These are phyloP conservation scores for Lasioglossum calceatum DNA, from an alignment of 2,888 invertebrate genomes.

Conservation along the genomic window DNA sequence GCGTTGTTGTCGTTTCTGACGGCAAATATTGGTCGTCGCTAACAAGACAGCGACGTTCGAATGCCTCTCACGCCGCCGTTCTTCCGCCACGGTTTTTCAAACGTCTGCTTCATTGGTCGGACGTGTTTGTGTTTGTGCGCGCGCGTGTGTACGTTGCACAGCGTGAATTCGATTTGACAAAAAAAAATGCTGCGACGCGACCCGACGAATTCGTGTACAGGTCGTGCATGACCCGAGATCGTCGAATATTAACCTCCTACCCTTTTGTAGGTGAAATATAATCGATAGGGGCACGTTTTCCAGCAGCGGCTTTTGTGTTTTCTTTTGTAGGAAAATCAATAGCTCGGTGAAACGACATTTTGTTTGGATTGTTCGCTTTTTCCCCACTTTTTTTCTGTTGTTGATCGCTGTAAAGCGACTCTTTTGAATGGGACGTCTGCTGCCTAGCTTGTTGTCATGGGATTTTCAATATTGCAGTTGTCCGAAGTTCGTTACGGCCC, in stretches of 20 bases:
- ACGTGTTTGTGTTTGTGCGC: background rate
- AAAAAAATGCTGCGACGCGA: conserved; percentile 1
- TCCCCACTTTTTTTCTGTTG: background rate
- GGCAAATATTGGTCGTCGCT: conserved; percentile 54
- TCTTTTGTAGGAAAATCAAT: conserved; percentile 1
- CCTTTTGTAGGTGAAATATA: conserved; percentile 3
- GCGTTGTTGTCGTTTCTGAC: conserved; percentile 59
- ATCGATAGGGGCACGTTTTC: background rate
- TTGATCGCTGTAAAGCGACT: background rate
- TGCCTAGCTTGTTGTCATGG: background rate
- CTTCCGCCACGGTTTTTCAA: conserved; percentile 42
- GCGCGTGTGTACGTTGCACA: background rate
- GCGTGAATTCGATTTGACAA: conserved; percentile 27
- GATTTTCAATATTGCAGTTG: background rate
- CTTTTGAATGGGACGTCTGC: background rate
- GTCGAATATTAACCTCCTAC: conserved; percentile 18
- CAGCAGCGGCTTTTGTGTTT: background rate
- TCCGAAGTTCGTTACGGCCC: background rate
- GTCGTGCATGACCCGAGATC: background rate
- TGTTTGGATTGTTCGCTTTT: background rate
- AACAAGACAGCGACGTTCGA: conserved; percentile 63
- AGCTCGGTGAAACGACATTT: background rate
- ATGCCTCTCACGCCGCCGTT: conserved; percentile 24
- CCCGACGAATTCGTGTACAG: background rate
- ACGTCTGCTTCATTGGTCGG: conserved; percentile 9